A percentile compares a stretch with the other conserved stretches of the same genome.
phyloP scores from a whole-genome alignment of 2,113 vertebrate genomes.

The Thamnaconus septentrionalis region DNA sequence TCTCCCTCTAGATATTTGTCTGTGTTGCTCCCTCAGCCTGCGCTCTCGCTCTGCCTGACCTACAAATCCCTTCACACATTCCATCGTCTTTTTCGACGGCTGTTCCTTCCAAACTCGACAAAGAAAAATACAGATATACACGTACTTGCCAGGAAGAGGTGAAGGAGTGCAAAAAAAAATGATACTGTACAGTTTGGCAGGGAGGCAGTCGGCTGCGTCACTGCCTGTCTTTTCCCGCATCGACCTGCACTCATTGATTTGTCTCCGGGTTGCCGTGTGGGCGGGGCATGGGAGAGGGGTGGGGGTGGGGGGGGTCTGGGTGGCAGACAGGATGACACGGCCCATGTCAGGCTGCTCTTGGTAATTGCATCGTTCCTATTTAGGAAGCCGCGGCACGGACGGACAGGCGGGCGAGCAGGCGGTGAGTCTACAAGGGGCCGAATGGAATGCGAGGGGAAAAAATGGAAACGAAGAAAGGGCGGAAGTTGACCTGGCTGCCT shows the following conservation, averaged over 20 bases:
- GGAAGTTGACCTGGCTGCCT: no score
- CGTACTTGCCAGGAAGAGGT: neutral
- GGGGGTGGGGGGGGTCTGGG: conserved; percentile 24
- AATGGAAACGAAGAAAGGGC: no score
- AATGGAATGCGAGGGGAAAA: no score
- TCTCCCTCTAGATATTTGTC: conserved; percentile 38
- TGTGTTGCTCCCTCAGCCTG: conserved; percentile 1
- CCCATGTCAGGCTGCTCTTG: conserved; percentile 40
- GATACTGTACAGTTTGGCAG: conserved; percentile 15
- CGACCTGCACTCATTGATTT: conserved; percentile 55
- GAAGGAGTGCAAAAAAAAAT: neutral
- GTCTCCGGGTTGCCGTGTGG: conserved; percentile 32
- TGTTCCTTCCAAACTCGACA: conserved; percentile 4
- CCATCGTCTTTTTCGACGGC: neutral
- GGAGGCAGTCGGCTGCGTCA: conserved; percentile 16
- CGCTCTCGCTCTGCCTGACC: conserved; percentile 28
- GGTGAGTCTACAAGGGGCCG: no score
- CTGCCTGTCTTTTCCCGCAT: conserved; percentile 24
- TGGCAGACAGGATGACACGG: conserved; percentile 41
- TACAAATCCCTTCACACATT: conserved; percentile 40
- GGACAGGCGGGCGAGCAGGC: no score
- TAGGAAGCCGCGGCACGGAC: neutral
- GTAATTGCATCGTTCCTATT: conserved; percentile 56
- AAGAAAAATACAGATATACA: conserved; percentile 8
- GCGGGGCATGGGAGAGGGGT: conserved; percentile 13